Evolutionary conservation across 2,888 invertebrate species (phyloP).

Genomic region (Drosophila mercatorum): DNA sequence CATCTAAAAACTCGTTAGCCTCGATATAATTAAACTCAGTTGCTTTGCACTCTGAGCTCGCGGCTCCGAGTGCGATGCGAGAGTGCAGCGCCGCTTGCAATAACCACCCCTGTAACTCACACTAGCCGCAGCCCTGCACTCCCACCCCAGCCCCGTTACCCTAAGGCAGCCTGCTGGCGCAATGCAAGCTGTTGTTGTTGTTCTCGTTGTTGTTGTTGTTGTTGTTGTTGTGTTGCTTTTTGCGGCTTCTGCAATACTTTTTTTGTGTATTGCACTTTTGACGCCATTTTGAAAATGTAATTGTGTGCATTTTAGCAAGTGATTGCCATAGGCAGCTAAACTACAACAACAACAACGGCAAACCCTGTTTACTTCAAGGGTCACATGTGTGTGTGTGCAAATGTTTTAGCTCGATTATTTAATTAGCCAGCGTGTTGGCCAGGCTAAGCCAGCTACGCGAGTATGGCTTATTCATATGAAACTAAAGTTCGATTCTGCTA

Average conservation of each 20-base stretch:
- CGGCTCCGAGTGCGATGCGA: slow-evolving; percentile 27
- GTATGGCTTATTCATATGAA: background rate
- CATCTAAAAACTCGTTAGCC: slow-evolving; percentile 74
- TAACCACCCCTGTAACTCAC: slow-evolving; percentile 56
- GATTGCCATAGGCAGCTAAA: slow-evolving; percentile 41
- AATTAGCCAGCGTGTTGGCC: slow-evolving; percentile 31
- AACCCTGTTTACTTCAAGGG: slow-evolving; percentile 1
- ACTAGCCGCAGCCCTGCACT: slow-evolving; percentile 14
- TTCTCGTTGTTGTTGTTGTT: slow-evolving; percentile 30
- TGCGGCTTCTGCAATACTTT: slow-evolving; percentile 54
- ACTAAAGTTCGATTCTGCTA: background rate
- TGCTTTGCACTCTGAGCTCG: slow-evolving; percentile 47
- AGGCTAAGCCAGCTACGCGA: background rate
- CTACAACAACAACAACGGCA: slow-evolving; percentile 12
- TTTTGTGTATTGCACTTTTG: slow-evolving; percentile 62
- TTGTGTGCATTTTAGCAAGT: slow-evolving; percentile 70
- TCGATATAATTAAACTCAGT: slow-evolving; percentile 75
- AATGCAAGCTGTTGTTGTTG: slow-evolving; percentile 41
- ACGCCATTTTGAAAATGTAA: slow-evolving; percentile 82
- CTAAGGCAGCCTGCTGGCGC: slow-evolving; percentile 17
- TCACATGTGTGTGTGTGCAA: slow-evolving; percentile 16
- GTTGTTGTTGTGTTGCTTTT: slow-evolving; percentile 23
- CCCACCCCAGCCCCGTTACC: background rate
- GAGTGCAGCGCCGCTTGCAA: slow-evolving; percentile 18
- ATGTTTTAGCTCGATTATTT: slow-evolving; percentile 27